Conservation (phyloP, 2,888 invertebrate species). For the Noctua janthe region DNA sequence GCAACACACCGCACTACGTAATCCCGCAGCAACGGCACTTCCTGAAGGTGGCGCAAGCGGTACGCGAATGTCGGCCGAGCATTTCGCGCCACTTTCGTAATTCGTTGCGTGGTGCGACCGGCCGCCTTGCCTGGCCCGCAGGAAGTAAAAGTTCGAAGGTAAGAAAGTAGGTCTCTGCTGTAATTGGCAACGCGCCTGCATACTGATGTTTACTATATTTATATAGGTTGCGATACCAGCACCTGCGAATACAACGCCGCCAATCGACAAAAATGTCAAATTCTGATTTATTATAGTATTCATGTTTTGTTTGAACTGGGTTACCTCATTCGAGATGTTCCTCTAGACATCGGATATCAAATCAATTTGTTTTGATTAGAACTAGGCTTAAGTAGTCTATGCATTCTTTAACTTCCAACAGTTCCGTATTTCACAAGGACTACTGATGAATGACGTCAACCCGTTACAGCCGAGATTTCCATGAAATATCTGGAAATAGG, state of each 20-base stretch:
- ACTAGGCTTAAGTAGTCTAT: background rate
- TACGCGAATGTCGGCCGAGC: conserved; percentile 90
- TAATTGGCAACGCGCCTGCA: conserved; percentile 89
- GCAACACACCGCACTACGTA: conserved; percentile 83
- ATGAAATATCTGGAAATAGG: conserved; percentile 50
- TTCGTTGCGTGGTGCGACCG: conserved; percentile 89
- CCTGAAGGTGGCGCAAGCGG: conserved; percentile 90
- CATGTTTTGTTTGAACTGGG: conserved; percentile 6
- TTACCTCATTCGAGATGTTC: background rate
- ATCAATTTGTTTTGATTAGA: background rate
- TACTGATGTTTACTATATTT: conserved; percentile 85
- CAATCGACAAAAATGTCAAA: conserved; percentile 55
- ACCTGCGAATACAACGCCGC: conserved; percentile 72
- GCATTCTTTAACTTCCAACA: background rate
- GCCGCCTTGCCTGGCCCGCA: conserved; percentile 88
- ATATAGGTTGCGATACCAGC: conserved; percentile 81
- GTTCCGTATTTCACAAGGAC: background rate
- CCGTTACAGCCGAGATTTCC: conserved; percentile 32
- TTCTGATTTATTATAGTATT: conserved; percentile 9
- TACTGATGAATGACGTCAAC: conserved; percentile 3
- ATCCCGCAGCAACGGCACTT: conserved; percentile 89
- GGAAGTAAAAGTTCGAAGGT: conserved; percentile 91
- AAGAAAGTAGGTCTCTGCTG: conserved; percentile 90
- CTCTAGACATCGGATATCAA: conserved; percentile 1
- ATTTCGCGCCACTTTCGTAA: conserved; percentile 91